phyloP scores from a whole-genome alignment of 2,888 invertebrate genomes.

The Elegia similella region DNA sequence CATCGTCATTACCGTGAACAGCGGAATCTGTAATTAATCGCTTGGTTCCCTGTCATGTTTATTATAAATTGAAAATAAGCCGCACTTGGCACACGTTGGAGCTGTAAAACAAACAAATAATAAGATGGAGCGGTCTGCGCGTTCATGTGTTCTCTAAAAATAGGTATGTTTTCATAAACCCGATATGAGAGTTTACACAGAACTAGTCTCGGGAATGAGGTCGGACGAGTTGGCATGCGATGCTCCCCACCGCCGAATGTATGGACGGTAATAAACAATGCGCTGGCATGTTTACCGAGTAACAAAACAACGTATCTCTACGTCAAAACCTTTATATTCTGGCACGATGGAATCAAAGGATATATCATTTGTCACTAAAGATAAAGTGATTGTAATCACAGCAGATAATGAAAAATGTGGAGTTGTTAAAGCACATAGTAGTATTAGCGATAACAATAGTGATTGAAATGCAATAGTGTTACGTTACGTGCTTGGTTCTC shows the following conservation, averaged over 20 bases:
- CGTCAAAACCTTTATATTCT: slow-evolving; percentile 24
- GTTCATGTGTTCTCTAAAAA: slow-evolving; percentile 65
- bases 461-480: slow-evolving; percentile 43
- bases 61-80: slow-evolving; percentile 59
- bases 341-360: neutral
- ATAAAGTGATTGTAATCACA: neutral
- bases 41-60: slow-evolving; percentile 42
- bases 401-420: slow-evolving; percentile 25
- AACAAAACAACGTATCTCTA: slow-evolving; percentile 28
- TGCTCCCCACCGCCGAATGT: slow-evolving; percentile 55
- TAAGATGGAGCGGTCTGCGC: slow-evolving; percentile 60
- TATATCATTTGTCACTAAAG: neutral
- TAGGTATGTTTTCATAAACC: slow-evolving; percentile 74
- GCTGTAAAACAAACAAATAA: slow-evolving; percentile 70
- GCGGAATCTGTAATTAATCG: slow-evolving; percentile 42
- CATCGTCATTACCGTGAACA: slow-evolving; percentile 27
- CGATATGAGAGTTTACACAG: slow-evolving; percentile 76
- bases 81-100: slow-evolving; percentile 66
- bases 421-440: slow-evolving; percentile 28
- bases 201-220: slow-evolving; percentile 73
- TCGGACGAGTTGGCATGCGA: slow-evolving; percentile 74
- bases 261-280: slow-evolving; percentile 58
- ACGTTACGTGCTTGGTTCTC: slow-evolving; percentile 41
- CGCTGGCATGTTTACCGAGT: slow-evolving; percentile 44
- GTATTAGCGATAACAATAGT: slow-evolving; percentile 42